Evolutionary conservation across 1,140 invertebrate species (phyloP).

Genomic region (Lepidurus arcticus): DNA sequence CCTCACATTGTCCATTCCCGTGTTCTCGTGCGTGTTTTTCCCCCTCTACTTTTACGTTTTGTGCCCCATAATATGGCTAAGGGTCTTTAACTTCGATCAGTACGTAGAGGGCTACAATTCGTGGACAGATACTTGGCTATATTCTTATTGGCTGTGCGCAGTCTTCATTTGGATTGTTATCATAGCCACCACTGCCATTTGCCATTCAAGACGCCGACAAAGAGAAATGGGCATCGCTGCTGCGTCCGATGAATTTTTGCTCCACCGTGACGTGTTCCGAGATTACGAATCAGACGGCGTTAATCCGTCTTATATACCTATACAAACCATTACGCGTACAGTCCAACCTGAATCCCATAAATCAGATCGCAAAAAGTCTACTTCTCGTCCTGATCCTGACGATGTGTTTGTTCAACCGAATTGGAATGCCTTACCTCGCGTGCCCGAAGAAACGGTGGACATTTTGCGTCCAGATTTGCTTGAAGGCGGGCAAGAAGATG

Average conservation of each 20-base stretch:
- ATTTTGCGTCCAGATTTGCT: neutral
- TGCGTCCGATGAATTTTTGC: neutral
- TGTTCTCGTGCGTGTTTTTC: conserved; percentile 40
- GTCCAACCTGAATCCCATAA: neutral
- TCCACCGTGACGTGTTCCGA: neutral
- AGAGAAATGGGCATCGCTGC: neutral
- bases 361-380: neutral
- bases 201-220: neutral
- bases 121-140: conserved; percentile 37
- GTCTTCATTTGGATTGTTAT: conserved; percentile 43
- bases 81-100: conserved; percentile 23
- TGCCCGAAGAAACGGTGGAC: neutral
- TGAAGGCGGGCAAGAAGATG: neutral
- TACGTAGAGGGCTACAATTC: neutral
- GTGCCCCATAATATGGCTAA: conserved; percentile 41
- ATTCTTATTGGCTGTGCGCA: conserved; percentile 41
- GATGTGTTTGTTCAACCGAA: neutral
- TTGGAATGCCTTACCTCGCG: neutral
- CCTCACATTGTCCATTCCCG: conserved; percentile 21
- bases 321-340: neutral
- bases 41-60: conserved; percentile 46
- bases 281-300: neutral
- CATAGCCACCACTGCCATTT: conserved; percentile 22
- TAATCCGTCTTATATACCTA: neutral
- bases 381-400: neutral